These are phyloP conservation scores for Rhopalosiphum maidis DNA, from an alignment of 1,140 invertebrate species.

Conservation along the genomic window DNA sequence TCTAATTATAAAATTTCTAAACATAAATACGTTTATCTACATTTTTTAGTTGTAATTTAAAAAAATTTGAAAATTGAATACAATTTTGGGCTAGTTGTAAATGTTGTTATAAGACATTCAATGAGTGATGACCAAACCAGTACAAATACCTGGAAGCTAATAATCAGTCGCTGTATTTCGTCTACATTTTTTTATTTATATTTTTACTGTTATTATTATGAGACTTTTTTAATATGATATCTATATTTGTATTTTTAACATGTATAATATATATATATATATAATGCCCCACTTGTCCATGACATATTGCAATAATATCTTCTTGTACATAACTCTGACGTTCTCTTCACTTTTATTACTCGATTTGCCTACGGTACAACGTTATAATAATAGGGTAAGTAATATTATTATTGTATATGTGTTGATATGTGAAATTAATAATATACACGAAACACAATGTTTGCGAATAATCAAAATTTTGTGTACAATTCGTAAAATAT, in stretches of 20 bases:
- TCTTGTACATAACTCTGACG: no score
- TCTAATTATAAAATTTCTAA: no score
- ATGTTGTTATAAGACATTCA: no score
- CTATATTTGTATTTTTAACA: background rate
- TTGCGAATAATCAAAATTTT: background rate
- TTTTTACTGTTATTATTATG: background rate
- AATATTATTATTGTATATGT: background rate
- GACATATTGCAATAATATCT: no score
- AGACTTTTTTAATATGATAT: background rate
- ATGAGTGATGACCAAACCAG: no score
- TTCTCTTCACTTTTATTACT: background rate
- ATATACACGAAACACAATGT: background rate
- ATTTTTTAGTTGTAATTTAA: no score
- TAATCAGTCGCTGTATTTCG: background rate
- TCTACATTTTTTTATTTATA: background rate
- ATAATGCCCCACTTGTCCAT: no score
- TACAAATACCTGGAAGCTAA: background rate
- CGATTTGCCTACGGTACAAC: background rate
- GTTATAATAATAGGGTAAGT: background rate
- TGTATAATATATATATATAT: no score
- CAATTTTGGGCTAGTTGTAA: no score
- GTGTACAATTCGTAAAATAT: background rate
- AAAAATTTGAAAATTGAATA: no score
- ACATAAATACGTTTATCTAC: no score
- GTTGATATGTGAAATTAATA: background rate